These are phyloP conservation scores for Salarias fasciatus DNA, from an alignment of 2,797 vertebrate genomes.

Conservation along the genomic window DNA sequence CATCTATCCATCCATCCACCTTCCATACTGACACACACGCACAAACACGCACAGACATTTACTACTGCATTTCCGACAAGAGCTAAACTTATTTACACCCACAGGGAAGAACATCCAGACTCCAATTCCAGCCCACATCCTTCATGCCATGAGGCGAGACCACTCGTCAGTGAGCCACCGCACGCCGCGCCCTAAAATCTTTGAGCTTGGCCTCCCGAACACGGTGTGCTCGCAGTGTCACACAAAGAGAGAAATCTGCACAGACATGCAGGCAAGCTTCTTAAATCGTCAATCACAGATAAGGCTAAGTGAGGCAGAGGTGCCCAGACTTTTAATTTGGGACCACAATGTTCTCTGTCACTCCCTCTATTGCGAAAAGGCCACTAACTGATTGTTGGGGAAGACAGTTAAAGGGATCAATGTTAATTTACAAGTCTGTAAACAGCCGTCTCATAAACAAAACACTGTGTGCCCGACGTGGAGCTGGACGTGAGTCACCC, in stretches of 20 bases:
- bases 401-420: slow-evolving; percentile 58
- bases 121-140: too few species aligned
- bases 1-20: too few species aligned
- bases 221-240: neutral
- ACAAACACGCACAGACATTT: too few species aligned
- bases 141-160: too few species aligned
- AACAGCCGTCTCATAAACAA: slow-evolving; percentile 46
- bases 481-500: slow-evolving; percentile 48
- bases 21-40: too few species aligned
- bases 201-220: too few species aligned
- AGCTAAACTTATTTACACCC: too few species aligned
- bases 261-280: neutral
- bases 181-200: too few species aligned
- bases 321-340: slow-evolving; percentile 30
- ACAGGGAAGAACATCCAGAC: too few species aligned
- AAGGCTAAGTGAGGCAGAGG: slow-evolving; percentile 13
- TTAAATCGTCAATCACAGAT: slow-evolving; percentile 30
- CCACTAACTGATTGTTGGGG: slow-evolving; percentile 46
- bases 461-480: slow-evolving; percentile 22
- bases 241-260: slow-evolving; percentile 6
- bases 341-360: slow-evolving; percentile 7
- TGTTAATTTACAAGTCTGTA: slow-evolving; percentile 68
- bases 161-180: too few species aligned
- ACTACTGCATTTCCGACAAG: too few species aligned
- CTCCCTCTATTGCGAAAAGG: slow-evolving; percentile 10